Percentiles rank a stretch among this genome's conserved stretches.
These are phyloP conservation scores for Coenonympha arcania DNA, from an alignment of 2,888 invertebrate genomes.

Conservation along the genomic window DNA sequence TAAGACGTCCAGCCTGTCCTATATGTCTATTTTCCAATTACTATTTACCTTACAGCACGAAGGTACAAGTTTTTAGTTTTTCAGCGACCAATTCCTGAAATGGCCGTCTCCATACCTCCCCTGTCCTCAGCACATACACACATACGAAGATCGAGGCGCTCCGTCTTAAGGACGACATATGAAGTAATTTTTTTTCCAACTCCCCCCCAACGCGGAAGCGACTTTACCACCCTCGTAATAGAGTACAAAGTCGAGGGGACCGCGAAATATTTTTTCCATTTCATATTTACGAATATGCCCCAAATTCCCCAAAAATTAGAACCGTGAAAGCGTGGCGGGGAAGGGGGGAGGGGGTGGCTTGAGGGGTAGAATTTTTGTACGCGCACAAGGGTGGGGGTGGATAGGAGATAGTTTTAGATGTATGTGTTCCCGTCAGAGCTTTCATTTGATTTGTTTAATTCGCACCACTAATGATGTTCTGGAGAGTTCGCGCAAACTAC, in stretches of 20 bases:
- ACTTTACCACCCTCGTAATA: slow-evolving; percentile 39
- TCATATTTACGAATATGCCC: slow-evolving; percentile 76
- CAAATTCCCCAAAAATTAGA: slow-evolving; percentile 76
- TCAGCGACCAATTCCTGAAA: too few relatives aligned
- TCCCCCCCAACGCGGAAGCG: slow-evolving; percentile 36
- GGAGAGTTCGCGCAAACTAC: not conserved
- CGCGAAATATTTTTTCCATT: slow-evolving; percentile 74
- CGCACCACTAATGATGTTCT: slow-evolving; percentile 14
- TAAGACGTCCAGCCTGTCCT: too few relatives aligned
- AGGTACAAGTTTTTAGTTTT: too few relatives aligned
- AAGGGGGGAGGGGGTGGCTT: slow-evolving; percentile 41
- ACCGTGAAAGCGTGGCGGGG: slow-evolving; percentile 69
- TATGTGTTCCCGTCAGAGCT: slow-evolving; percentile 51
- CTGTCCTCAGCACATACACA: slow-evolving; percentile 52
- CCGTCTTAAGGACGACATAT: slow-evolving; percentile 76
- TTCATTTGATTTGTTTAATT: slow-evolving; percentile 40
- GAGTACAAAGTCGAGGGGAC: slow-evolving; percentile 39
- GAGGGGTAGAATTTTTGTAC: slow-evolving; percentile 46
- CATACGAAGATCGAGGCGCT: slow-evolving; percentile 71
- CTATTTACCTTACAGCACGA: too few relatives aligned
- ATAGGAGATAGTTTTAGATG: slow-evolving; percentile 71
- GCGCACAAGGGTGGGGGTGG: slow-evolving; percentile 46
- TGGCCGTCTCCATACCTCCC: slow-evolving; percentile 42
- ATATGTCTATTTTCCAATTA: too few relatives aligned
- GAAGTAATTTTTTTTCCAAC: slow-evolving; percentile 74